phyloP scores from a whole-genome alignment of 53 echinoderm and acorn worm species.

The Astropecten irregularis region DNA sequence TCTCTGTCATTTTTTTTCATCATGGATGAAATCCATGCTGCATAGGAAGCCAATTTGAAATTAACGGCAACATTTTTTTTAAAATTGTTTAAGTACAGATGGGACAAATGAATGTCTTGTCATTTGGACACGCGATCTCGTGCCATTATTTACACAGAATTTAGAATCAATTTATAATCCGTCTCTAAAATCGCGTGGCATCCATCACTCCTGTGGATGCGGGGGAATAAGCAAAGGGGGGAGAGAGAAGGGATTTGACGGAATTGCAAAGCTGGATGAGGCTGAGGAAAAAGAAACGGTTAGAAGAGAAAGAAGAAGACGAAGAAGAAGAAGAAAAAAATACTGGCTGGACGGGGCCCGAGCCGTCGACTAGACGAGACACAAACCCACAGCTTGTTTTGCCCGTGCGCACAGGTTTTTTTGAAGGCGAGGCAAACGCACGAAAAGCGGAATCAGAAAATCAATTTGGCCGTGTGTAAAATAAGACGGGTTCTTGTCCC shows the following conservation, averaged over 20 bases:
- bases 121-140: slow-evolving; percentile 33
- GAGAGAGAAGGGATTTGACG: neutral
- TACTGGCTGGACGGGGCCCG: neutral
- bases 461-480: slow-evolving; percentile 54
- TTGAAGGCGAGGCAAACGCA: slow-evolving; percentile 7
- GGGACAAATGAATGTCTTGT: too few relatives aligned
- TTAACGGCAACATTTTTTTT: too few relatives aligned
- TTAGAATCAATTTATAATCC: slow-evolving; percentile 57
- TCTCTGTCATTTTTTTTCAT: too few relatives aligned
- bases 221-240: too few relatives aligned
- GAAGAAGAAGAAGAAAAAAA: neutral
- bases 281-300: too few relatives aligned
- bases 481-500: slow-evolving; percentile 46
- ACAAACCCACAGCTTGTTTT: neutral
- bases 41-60: slow-evolving; percentile 21
- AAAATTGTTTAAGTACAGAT: too few relatives aligned
- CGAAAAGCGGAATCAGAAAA: slow-evolving; percentile 60
- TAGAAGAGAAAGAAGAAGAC: neutral
- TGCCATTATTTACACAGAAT: slow-evolving; percentile 46
- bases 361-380: neutral
- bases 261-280: too few relatives aligned
- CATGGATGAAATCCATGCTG: slow-evolving; percentile 36
- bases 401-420: neutral
- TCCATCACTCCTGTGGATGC: slow-evolving; percentile 21
- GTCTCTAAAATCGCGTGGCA: slow-evolving; percentile 31